Conservation (phyloP, 2,113 vertebrate genomes). For the Microtus ochrogaster region DNA sequence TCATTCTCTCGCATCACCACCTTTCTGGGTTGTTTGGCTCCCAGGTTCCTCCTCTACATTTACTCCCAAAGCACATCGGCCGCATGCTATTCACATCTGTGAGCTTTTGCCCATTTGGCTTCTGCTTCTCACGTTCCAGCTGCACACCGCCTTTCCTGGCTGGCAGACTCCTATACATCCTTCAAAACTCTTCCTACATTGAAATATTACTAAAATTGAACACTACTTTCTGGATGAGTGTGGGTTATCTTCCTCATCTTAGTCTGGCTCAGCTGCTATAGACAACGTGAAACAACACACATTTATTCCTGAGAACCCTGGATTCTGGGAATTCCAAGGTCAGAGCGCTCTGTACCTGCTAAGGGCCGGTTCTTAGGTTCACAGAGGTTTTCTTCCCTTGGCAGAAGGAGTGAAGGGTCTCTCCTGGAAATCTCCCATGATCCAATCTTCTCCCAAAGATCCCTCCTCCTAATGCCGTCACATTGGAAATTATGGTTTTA, state of each 20-base stretch:
- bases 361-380: background rate
- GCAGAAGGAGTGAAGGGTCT: background rate
- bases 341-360: background rate
- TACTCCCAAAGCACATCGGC: background rate
- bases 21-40: no score
- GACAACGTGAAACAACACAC: background rate
- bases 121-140: background rate
- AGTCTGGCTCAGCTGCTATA: background rate
- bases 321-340: background rate
- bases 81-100: background rate
- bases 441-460: background rate
- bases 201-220: background rate
- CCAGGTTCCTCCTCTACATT: no score
- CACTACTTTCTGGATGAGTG: background rate
- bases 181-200: conserved; percentile 9
- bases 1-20: no score
- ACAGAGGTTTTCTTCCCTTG: background rate
- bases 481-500: background rate
- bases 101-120: background rate
- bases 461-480: background rate
- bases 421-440: background rate
- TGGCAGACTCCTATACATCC: background rate
- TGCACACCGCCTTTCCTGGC: background rate
- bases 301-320: background rate
- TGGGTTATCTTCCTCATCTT: background rate